phyloP scores from a whole-genome alignment of 2,888 invertebrate genomes.

The Hyppa rectilinea region DNA sequence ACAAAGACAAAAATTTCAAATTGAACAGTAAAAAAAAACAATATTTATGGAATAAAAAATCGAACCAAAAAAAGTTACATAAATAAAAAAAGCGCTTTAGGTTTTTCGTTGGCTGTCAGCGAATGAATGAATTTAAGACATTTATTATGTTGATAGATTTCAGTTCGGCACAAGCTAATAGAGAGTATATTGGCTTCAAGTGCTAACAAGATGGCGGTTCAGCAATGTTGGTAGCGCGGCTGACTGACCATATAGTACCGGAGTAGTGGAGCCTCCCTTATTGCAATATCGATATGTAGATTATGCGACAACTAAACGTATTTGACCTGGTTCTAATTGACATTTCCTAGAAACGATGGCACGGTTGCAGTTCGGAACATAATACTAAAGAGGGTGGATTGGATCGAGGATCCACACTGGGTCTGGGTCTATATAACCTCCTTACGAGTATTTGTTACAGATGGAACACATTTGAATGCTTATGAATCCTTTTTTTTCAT shows the following conservation, averaged over 20 bases:
- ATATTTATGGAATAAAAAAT: too few relatives aligned
- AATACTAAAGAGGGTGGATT: not conserved
- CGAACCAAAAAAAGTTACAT: too few relatives aligned
- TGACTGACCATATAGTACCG: not conserved
- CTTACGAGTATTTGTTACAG: not conserved
- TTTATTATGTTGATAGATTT: not conserved
- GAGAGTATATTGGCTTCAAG: not conserved
- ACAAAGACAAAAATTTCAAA: too few relatives aligned
- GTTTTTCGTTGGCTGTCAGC: not conserved
- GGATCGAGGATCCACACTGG: not conserved
- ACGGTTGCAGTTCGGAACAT: not conserved
- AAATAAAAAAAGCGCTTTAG: not conserved
- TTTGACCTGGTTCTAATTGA: not conserved
- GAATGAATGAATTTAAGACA: not conserved
- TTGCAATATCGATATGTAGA: not conserved
- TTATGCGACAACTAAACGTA: not conserved
- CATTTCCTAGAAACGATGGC: constrained; percentile 5
- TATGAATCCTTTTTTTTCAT: not conserved
- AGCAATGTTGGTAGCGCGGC: too few relatives aligned
- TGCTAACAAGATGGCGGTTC: not conserved
- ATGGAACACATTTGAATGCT: not conserved
- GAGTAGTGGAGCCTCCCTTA: not conserved
- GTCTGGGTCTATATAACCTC: too few relatives aligned
- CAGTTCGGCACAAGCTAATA: not conserved
- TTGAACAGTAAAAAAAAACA: too few relatives aligned